Base-by-base conservation (phyloP, 2,113 vertebrate species). In the Siniperca knerii region DNA sequence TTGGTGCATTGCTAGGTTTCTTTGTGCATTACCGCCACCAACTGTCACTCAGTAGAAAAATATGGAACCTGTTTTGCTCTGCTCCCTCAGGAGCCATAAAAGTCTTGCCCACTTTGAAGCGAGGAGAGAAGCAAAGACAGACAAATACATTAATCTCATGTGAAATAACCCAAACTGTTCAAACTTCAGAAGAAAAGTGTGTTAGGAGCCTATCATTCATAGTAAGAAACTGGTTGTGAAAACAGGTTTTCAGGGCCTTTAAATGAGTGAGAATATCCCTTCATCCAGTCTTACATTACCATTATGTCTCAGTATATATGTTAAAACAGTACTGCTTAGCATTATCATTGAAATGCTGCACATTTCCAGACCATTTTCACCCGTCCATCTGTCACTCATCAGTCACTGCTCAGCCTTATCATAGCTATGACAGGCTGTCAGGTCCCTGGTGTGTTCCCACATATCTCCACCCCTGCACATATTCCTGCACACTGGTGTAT, bases 311-410 rank as follows among this genome's bases (percentile, higher is more conserved):
- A 15, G 37, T 21, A 11, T 37, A 66, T 20, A 37, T 64, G 20
- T 64, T 71, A 46, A 57, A 83, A 77, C 18, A 25, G 2, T 3
- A 4, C 52, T 61, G 55, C 68, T 79, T 35, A 50, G 65, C 46
- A 20, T 60, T 23, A 44, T 74, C 69, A 83, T 84, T 81, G 75
- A 69, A 44, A 89, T 72, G 74, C 87, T 37, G 73, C 77, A 83
- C 77, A 69, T 79, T 79, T 68, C 46, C 64, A 29, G 60, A 69
- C 71, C 82, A 62, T 75, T 89, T 65, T 69, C 83, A 54, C 37
- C 77, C 74, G 8, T 85, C 91, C 88, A 85, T 91, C 89, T 92
- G 92, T 91, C 91, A 90, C 79, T 82, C 86, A 91, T 94, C 91
- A 91, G 83, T 94, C 93, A 89, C 83, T 16, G 65, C 76, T 90